Evolutionary conservation across 2,113 vertebrate species (phyloP), one percentile per base, ranked within the genome.

Genomic region (Dicerorhinus sumatrensis): DNA sequence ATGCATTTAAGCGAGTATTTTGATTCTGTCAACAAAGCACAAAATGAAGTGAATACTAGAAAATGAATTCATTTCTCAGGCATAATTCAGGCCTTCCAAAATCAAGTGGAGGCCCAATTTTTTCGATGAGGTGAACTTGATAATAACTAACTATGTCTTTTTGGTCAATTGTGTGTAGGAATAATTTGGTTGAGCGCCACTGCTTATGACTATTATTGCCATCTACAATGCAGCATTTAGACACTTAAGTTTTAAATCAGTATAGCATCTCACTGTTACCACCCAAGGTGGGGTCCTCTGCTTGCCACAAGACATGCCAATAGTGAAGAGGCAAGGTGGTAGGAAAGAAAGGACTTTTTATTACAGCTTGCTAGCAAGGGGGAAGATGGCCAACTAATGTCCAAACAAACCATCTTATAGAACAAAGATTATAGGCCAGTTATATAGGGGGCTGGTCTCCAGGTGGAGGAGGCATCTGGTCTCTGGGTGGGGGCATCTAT

Each of bases 1-100:
- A n/a, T 36, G 75, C 87, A 62, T 94, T 84, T 56, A 72, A 80
- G 39, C 51, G 75, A 95, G 54, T 72, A 81, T 88, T 97, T 96
- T 94, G 92, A 81, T 94, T 98, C 90, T 93, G 97, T 75, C 0
- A 20, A 97, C 94, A 97, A 90, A 96, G 96, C 96, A 88, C 76
- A 96, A 88, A 89, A 76, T 91, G 75, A 96, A 96, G 58, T 51
- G 42, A 54, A 65, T 92, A 88, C 90, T 58, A 96, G 80, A 90
- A 96, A 98, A 90, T 94, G 62, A 97, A 95, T 96, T 73, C n/a
- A 60, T 88, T 92, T 77, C 92, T 88, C 48, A 33, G 76, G 6
- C 54, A 54, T n/a, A 90, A 96, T 90, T 77, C 91, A 51, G 39
- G n/a, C 23, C 48, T 93, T 62, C 69, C 51, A 56, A 93, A 92